Conservation (phyloP, 37 sponge, comb jelly and placozoan species). For the Tethya wilhelma region DNA sequence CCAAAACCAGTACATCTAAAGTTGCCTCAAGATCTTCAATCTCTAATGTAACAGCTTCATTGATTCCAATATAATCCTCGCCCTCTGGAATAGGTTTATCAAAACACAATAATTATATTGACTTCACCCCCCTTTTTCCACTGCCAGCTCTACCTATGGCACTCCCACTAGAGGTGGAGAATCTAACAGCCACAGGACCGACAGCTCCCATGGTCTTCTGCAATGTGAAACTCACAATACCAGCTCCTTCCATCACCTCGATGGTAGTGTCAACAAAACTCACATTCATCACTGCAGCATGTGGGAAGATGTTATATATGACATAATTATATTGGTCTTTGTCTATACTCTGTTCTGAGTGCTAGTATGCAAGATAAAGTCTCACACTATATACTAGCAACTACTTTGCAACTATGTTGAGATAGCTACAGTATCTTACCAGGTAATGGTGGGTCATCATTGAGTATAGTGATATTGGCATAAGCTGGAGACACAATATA, state of each 20-base stretch:
- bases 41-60: background rate
- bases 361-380: too few relatives aligned
- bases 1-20: background rate
- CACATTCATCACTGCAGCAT: slow-evolving; percentile 37
- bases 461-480: slow-evolving; percentile 11
- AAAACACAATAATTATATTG: background rate
- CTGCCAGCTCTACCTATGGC: slow-evolving; percentile 28
- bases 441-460: slow-evolving; percentile 36
- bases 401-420: too few relatives aligned
- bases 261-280: slow-evolving; percentile 12
- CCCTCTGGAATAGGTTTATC: slow-evolving; percentile 1
- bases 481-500: slow-evolving; percentile 4
- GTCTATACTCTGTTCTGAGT: too few relatives aligned
- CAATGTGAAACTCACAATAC: slow-evolving; percentile 17
- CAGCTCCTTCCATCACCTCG: slow-evolving; percentile 19
- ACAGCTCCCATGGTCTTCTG: slow-evolving; percentile 34
- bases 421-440: too few relatives aligned
- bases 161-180: slow-evolving; percentile 18
- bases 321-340: too few relatives aligned
- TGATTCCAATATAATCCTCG: background rate
- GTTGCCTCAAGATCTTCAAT: slow-evolving; percentile 2
- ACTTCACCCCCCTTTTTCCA: background rate
- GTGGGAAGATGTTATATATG: background rate
- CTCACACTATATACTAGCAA: too few relatives aligned
- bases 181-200: slow-evolving; percentile 20